These are phyloP conservation scores for Metaphire vulgaris DNA, from an alignment of 1,140 invertebrate species.

Conservation along the genomic window DNA sequence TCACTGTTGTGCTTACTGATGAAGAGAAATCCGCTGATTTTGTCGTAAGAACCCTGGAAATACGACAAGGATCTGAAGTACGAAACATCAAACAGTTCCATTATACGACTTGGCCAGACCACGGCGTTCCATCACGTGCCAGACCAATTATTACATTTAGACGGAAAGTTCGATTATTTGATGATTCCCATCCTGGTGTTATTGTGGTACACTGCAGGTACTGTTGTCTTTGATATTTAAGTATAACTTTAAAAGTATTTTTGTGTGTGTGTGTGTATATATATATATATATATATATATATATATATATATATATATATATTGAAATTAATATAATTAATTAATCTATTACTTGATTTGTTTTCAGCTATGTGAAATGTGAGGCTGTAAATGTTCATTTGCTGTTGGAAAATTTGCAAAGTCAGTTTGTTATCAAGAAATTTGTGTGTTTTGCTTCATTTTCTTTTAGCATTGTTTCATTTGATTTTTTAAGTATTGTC, in stretches of 20 bases:
- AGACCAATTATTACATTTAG: conserved; percentile 20
- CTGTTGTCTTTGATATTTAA: neutral
- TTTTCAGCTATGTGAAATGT: too few relatives aligned
- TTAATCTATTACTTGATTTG: too few relatives aligned
- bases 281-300: too few relatives aligned
- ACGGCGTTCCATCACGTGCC: conserved; percentile 17
- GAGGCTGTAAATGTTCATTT: too few relatives aligned
- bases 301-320: too few relatives aligned
- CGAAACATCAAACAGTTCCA: conserved; percentile 25
- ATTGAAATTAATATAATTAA: too few relatives aligned
- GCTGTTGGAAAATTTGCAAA: too few relatives aligned
- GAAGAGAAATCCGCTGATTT: conserved; percentile 90
- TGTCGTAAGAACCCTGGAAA: conserved; percentile 24
- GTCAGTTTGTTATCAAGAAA: too few relatives aligned
- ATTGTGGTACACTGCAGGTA: conserved; percentile 30
- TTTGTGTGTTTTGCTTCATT: too few relatives aligned
- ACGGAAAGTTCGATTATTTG: conserved; percentile 6
- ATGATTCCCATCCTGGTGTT: neutral
- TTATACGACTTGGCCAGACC: conserved; percentile 27
- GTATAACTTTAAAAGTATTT: neutral
- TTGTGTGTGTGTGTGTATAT: neutral
- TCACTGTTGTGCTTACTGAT: conserved; percentile 78
- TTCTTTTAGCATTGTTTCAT: too few relatives aligned
- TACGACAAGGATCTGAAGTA: neutral
- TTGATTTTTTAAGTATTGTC: too few relatives aligned